Evolutionary conservation across 2,797 vertebrate genomes (phyloP).

Genomic region (Hipposideros larvatus): DNA sequence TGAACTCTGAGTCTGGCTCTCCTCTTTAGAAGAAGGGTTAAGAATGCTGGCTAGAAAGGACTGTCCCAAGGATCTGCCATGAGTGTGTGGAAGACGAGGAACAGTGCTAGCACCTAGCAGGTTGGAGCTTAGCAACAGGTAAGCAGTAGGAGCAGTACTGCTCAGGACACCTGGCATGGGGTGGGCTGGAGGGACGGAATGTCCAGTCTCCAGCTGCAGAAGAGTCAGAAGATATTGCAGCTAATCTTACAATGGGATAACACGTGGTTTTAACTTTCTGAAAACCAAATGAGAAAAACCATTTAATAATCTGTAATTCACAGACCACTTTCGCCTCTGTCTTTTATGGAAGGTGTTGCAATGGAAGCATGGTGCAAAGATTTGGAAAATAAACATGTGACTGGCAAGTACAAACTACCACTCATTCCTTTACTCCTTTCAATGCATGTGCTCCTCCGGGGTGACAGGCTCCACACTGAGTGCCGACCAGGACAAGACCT

Average conservation of each 20-base stretch:
- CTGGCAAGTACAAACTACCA: background rate
- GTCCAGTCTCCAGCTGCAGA: background rate
- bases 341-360: background rate
- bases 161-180: background rate
- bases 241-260: constrained; percentile 27
- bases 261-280: constrained; percentile 56
- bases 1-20: background rate
- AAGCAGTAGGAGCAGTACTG: background rate
- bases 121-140: background rate
- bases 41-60: background rate
- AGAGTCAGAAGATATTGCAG: background rate
- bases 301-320: constrained; percentile 27
- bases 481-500: background rate
- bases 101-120: background rate
- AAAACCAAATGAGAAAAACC: background rate
- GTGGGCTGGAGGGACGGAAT: background rate
- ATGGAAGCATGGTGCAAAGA: background rate
- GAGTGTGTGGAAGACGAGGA: background rate
- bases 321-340: background rate
- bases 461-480: background rate
- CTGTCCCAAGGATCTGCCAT: background rate
- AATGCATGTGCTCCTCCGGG: background rate
- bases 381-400: background rate
- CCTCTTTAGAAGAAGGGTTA: background rate
- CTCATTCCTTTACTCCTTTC: background rate